Percentiles rank a stretch among this genome's conserved stretches.
phyloP scores from a whole-genome alignment of 1,140 invertebrate species.

The Zophobas atratus region DNA sequence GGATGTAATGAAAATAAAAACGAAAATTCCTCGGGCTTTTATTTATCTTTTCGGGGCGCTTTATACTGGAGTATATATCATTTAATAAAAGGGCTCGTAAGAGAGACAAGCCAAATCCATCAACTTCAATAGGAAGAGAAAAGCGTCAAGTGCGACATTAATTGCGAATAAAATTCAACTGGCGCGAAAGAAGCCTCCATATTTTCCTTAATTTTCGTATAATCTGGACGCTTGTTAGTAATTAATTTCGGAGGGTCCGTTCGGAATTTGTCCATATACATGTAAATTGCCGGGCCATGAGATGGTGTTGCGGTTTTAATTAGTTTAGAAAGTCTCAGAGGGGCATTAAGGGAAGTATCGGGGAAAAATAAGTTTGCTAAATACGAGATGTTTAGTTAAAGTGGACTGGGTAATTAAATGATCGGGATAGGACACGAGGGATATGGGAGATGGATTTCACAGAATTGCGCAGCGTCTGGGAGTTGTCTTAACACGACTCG shows the following conservation, averaged over 20 bases:
- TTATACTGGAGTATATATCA: slow-evolving; percentile 30
- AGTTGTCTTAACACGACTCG: too few species aligned
- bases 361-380: too few species aligned
- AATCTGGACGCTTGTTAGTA: slow-evolving; percentile 34
- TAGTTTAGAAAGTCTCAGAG: slow-evolving; percentile 3
- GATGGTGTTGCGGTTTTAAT: slow-evolving; percentile 21
- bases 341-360: not conserved
- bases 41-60: slow-evolving; percentile 21
- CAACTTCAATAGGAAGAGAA: slow-evolving; percentile 4
- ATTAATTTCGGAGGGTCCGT: slow-evolving; percentile 37
- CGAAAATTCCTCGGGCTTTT: slow-evolving; percentile 16
- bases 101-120: slow-evolving; percentile 18
- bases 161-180: slow-evolving; percentile 28
- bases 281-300: slow-evolving; percentile 17
- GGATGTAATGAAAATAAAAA: slow-evolving; percentile 32
- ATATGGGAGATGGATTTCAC: too few species aligned
- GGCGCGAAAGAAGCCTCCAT: slow-evolving; percentile 1
- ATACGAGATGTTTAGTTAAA: too few species aligned
- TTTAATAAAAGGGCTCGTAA: slow-evolving; percentile 39
- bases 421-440: too few species aligned
- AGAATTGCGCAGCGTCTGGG: too few species aligned
- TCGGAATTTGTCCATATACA: slow-evolving; percentile 40
- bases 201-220: slow-evolving; percentile 38
- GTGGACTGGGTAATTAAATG: too few species aligned
- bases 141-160: slow-evolving; percentile 25